phyloP scores from a whole-genome alignment of 1,140 invertebrate genomes.

The Platorchestia sp. region DNA sequence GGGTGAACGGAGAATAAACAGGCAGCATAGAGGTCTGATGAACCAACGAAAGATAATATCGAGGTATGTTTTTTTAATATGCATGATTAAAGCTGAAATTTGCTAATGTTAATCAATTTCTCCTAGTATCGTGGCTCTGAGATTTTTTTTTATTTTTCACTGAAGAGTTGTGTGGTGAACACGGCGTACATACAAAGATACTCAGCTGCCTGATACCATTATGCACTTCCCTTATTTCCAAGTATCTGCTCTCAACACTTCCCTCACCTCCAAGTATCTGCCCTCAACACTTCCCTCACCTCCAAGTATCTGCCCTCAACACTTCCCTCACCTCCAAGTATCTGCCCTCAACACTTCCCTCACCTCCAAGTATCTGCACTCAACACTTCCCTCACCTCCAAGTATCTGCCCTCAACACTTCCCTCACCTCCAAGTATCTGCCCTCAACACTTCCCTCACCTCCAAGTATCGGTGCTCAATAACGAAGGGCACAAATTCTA shows the following conservation, averaged over 20 bases:
- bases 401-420: not conserved
- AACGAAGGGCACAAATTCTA: not conserved
- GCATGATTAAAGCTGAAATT: no score
- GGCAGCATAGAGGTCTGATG: no score
- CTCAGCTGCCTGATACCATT: no score
- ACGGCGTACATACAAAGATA: no score
- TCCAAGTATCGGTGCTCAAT: not conserved
- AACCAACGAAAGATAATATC: no score
- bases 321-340: not conserved
- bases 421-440: not conserved
- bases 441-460: not conserved
- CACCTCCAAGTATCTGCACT: not conserved
- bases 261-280: not conserved
- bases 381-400: not conserved
- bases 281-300: not conserved
- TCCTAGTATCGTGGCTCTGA: no score
- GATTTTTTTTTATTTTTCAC: no score
- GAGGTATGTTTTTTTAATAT: no score
- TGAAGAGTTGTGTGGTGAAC: no score
- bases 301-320: not conserved
- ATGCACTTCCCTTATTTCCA: not conserved
- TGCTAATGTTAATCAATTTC: no score
- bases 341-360: not conserved
- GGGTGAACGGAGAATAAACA: no score
- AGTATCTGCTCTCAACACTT: not conserved